These are phyloP conservation scores for Suncus etruscus DNA, from an alignment of 2,113 vertebrate species.

Conservation along the genomic window DNA sequence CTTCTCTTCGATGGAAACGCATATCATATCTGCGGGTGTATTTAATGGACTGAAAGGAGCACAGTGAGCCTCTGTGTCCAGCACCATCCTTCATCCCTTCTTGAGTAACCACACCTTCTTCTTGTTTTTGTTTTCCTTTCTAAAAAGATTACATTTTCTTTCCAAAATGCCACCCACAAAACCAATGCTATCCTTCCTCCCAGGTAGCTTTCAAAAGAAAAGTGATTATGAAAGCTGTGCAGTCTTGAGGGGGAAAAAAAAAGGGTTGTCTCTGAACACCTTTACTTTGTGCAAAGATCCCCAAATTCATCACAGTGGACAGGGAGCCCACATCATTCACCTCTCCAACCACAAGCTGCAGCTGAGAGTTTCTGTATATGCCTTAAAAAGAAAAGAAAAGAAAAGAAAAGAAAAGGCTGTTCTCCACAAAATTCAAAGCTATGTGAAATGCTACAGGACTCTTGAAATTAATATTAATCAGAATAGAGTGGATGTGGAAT, in stretches of 20 bases:
- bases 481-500: not conserved
- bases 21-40: conserved; percentile 63
- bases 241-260: not conserved
- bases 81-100: conserved; percentile 45
- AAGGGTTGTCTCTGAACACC: not conserved
- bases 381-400: not conserved
- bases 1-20: conserved; percentile 68
- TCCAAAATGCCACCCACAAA: conserved; percentile 57
- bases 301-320: not conserved
- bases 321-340: not conserved
- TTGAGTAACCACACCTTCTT: conserved; percentile 39
- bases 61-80: not conserved
- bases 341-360: not conserved
- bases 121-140: not conserved
- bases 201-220: conserved; percentile 48
- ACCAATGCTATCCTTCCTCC: not conserved
- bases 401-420: too few species aligned
- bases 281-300: not conserved
- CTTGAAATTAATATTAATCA: conserved; percentile 33
- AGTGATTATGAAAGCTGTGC: not conserved
- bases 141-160: conserved; percentile 58
- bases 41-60: conserved; percentile 30
- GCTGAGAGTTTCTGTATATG: not conserved
- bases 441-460: not conserved
- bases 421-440: not conserved